Evolutionary conservation across 1,140 invertebrate species (phyloP).

Genomic region (Drosophila funebris): DNA sequence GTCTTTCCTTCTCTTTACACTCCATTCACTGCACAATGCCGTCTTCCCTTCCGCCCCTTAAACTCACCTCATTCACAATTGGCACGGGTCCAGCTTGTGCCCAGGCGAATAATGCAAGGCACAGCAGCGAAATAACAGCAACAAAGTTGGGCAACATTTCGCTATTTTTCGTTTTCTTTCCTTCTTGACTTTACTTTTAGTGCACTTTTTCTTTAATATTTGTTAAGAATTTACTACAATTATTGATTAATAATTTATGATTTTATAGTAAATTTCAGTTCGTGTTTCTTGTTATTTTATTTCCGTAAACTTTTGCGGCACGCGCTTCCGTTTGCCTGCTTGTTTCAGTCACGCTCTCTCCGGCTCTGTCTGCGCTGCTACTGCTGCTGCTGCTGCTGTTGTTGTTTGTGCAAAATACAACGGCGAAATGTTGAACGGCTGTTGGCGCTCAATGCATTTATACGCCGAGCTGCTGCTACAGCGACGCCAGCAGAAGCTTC

Average conservation of each 20-base stretch:
- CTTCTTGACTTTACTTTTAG: slow-evolving; percentile 10
- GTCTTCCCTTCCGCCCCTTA: background rate
- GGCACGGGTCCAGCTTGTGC: slow-evolving; percentile 79
- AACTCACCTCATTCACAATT: slow-evolving; percentile 82
- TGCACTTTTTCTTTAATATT: slow-evolving; percentile 31
- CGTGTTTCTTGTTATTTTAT: slow-evolving; percentile 52
- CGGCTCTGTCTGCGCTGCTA: slow-evolving; percentile 18
- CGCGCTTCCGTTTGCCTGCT: slow-evolving; percentile 59
- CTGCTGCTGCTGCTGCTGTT: slow-evolving; percentile 28
- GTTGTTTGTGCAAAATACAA: slow-evolving; percentile 62
- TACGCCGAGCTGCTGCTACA: slow-evolving; percentile 21
- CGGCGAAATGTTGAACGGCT: slow-evolving; percentile 58
- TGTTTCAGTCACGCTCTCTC: slow-evolving; percentile 24
- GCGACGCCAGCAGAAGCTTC: slow-evolving; percentile 42
- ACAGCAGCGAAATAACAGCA: slow-evolving; percentile 62
- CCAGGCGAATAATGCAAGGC: slow-evolving; percentile 66
- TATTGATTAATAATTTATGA: slow-evolving; percentile 23
- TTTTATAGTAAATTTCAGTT: slow-evolving; percentile 23
- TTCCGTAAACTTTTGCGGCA: slow-evolving; percentile 81
- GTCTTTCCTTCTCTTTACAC: slow-evolving; percentile 23
- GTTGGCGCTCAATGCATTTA: slow-evolving; percentile 60
- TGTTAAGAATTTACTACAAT: slow-evolving; percentile 9
- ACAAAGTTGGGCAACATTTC: slow-evolving; percentile 76
- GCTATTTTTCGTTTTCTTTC: slow-evolving; percentile 19
- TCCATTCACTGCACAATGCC: slow-evolving; percentile 8